Conservation (phyloP, 2,113 vertebrate genomes). For the Phalacrocorax brasilianus region DNA sequence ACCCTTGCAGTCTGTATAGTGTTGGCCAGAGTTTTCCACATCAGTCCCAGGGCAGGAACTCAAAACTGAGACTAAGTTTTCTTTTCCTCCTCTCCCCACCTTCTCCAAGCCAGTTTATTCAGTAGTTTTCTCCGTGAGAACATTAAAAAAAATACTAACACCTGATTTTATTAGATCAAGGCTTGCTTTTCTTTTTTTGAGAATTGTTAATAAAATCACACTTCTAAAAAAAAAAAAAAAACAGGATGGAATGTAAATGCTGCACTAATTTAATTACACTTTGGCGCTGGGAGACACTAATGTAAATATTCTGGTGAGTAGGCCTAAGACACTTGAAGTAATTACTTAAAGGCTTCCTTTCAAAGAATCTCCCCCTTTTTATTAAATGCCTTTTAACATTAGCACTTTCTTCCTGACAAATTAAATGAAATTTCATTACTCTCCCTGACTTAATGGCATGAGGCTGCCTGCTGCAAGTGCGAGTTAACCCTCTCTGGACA, state of each 20-base stretch:
- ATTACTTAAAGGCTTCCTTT: conserved; percentile 98
- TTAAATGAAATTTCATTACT: conserved; percentile 99
- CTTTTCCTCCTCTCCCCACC: not conserved
- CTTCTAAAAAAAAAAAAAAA: conserved; percentile 48
- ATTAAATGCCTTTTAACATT: conserved; percentile 99
- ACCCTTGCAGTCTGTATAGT: not conserved
- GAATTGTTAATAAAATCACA: conserved; percentile 78
- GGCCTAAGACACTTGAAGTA: conserved; percentile 91
- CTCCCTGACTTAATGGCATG: conserved; percentile 94
- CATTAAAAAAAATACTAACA: conserved; percentile 57
- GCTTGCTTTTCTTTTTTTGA: conserved; percentile 30
- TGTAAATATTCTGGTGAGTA: conserved; percentile 97
- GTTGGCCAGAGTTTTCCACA: not conserved
- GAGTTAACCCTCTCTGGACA: conserved; percentile 79
- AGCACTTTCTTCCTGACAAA: conserved; percentile 99
- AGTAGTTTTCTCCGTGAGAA: conserved; percentile 41
- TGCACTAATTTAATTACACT: conserved; percentile 94
- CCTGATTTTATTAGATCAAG: conserved; percentile 67
- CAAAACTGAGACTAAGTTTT: not conserved
- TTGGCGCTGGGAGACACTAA: conserved; percentile 90
- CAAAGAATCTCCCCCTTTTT: conserved; percentile 88
- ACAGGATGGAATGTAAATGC: conserved; percentile 77
- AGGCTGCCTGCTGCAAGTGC: conserved; percentile 84
- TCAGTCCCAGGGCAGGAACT: not conserved
- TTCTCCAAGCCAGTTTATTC: not conserved